These are phyloP conservation scores for Melanotaenia boesemani DNA, from an alignment of 2,797 vertebrate genomes.

Conservation along the genomic window DNA sequence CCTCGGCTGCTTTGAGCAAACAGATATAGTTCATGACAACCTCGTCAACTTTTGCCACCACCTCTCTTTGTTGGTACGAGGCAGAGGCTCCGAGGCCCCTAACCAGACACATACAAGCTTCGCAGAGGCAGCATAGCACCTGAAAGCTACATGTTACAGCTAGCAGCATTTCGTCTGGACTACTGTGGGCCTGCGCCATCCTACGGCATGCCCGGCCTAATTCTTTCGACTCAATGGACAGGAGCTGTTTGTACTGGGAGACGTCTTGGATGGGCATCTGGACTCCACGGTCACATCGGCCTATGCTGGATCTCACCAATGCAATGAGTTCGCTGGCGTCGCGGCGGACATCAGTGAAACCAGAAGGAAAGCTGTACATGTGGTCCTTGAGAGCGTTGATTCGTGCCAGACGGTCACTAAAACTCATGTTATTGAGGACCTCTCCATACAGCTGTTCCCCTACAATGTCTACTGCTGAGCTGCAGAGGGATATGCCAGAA, in stretches of 20 bases:
- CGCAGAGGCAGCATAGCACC: slow-evolving; percentile 96
- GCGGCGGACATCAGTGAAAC: slow-evolving; percentile 91
- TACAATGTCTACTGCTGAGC: slow-evolving; percentile 66
- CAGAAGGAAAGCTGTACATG: slow-evolving; percentile 89
- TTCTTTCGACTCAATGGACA: slow-evolving; percentile 94
- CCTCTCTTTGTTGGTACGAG: slow-evolving; percentile 90
- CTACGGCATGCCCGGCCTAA: slow-evolving; percentile 95
- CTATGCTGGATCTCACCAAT: slow-evolving; percentile 90
- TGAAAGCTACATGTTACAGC: slow-evolving; percentile 97
- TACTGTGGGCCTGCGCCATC: slow-evolving; percentile 93
- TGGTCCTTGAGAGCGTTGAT: slow-evolving; percentile 92
- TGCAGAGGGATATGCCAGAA: slow-evolving; percentile 62
- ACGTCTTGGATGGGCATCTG: slow-evolving; percentile 87
- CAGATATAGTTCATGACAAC: slow-evolving; percentile 98
- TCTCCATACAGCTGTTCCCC: slow-evolving; percentile 84
- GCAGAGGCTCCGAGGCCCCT: slow-evolving; percentile 89
- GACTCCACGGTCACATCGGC: slow-evolving; percentile 85
- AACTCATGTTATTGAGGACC: slow-evolving; percentile 89
- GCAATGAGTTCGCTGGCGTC: slow-evolving; percentile 95
- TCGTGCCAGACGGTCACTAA: slow-evolving; percentile 86
- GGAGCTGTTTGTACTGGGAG: slow-evolving; percentile 94
- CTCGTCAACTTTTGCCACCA: slow-evolving; percentile 94
- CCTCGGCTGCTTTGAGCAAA: slow-evolving; percentile 94
- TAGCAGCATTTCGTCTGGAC: slow-evolving; percentile 95
- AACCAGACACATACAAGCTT: slow-evolving; percentile 97